A percentile compares a stretch with the other conserved stretches of the same genome.
Evolutionary conservation across 2,797 vertebrate species (phyloP).

Genomic region (Acanthurus tractus): DNA sequence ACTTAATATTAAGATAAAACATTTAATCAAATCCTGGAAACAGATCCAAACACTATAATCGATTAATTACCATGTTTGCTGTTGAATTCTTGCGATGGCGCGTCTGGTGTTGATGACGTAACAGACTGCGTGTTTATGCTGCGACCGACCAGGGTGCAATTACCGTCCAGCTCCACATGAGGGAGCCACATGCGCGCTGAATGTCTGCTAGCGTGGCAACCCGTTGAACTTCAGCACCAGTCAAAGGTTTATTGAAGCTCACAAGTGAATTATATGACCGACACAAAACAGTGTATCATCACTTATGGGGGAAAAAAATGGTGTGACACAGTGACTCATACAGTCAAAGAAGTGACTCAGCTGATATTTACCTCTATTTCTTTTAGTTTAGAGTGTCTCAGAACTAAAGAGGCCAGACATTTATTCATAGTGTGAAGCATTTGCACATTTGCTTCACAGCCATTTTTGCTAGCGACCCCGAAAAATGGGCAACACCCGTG

Average conservation of each 20-base stretch:
- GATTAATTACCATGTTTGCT: slow-evolving; percentile 72
- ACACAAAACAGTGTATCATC: neutral
- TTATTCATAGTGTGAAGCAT: too few relatives aligned
- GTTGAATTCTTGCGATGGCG: neutral
- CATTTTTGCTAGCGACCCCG: too few relatives aligned
- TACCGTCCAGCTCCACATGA: neutral
- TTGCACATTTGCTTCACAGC: too few relatives aligned
- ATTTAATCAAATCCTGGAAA: accelerated
- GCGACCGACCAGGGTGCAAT: slow-evolving; percentile 27
- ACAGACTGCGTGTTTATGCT: neutral
- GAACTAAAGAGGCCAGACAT: neutral
- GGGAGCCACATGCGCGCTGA: slow-evolving; percentile 48
- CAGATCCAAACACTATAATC: accelerated
- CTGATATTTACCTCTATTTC: neutral
- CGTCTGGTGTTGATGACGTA: slow-evolving; percentile 68
- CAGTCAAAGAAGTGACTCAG: neutral
- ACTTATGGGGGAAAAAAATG: neutral
- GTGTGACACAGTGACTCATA: neutral
- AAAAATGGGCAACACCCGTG: too few relatives aligned
- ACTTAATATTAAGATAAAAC: accelerated
- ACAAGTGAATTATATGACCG: neutral
- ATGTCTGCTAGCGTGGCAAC: too few relatives aligned
- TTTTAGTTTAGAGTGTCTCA: neutral
- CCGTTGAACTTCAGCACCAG: neutral
- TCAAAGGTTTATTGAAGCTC: neutral